Evolutionary conservation across 2,888 invertebrate species (phyloP).

Genomic region (Conomelus anceps): DNA sequence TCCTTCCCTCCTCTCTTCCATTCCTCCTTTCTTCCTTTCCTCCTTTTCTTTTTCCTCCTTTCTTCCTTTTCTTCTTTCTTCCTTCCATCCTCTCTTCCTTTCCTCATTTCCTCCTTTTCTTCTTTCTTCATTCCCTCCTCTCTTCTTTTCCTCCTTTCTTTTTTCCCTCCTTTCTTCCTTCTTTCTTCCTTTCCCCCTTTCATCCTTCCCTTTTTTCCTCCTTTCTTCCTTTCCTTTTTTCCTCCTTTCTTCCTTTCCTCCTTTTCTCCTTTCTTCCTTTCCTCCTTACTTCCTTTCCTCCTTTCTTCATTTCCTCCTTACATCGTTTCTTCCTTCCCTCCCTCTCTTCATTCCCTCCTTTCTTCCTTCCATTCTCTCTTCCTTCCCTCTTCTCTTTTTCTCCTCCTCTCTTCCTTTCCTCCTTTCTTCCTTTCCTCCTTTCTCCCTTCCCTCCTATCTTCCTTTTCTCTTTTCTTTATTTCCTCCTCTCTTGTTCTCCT

Average conservation of each 20-base stretch:
- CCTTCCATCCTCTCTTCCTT: background rate
- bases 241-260: too few relatives aligned
- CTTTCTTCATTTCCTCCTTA: background rate
- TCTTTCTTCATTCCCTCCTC: background rate
- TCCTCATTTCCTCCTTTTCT: background rate
- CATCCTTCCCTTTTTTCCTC: background rate
- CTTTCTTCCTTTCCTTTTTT: background rate
- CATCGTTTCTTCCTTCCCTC: background rate
- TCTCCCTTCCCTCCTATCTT: background rate
- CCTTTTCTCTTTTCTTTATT: background rate
- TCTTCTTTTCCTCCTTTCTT: background rate
- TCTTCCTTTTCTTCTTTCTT: background rate
- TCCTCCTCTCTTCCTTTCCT: background rate
- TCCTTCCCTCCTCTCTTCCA: background rate
- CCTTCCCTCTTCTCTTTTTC: background rate
- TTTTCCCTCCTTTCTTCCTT: background rate
- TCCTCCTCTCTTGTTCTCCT: background rate
- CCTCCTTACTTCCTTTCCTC: background rate
- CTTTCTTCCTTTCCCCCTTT: background rate
- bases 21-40: background rate
- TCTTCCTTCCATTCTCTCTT: background rate
- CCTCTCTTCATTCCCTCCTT: background rate
- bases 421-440: background rate
- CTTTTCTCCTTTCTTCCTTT: background rate
- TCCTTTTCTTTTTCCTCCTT: background rate